A percentile compares a stretch with the other conserved stretches of the same genome.
Evolutionary conservation across 92 coral and sea anemone genomes (phyloP).

Genomic region (Epizoanthus ramosus): DNA sequence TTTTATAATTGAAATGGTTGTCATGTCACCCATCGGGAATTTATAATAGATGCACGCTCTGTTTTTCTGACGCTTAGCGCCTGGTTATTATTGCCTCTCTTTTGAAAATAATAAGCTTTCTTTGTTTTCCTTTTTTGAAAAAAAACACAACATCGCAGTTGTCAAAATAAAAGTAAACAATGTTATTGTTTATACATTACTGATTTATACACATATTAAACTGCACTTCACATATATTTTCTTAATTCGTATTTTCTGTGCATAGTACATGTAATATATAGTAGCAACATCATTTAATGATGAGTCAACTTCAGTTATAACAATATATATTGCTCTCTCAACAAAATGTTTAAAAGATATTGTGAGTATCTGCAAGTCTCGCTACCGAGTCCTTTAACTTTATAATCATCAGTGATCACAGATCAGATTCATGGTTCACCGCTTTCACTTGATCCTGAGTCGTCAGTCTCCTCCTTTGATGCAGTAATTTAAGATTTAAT

Average conservation of each 20-base stretch:
- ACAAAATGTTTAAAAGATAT: slow-evolving; percentile 15
- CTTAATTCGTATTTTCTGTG: slow-evolving; percentile 18
- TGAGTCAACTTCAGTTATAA: slow-evolving; percentile 22
- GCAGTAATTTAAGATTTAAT: slow-evolving; percentile 13
- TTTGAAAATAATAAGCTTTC: too few relatives aligned
- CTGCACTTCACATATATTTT: slow-evolving; percentile 24
- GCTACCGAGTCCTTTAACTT: slow-evolving; percentile 28
- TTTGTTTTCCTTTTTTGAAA: slow-evolving; percentile 45
- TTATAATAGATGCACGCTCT: too few relatives aligned
- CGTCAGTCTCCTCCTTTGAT: slow-evolving; percentile 25
- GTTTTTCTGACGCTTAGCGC: too few relatives aligned
- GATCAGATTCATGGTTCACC: slow-evolving; percentile 32
- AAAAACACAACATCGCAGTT: slow-evolving; percentile 12
- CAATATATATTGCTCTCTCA: slow-evolving; percentile 2
- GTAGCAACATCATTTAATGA: slow-evolving; percentile 19
- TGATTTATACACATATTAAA: slow-evolving; percentile 3
- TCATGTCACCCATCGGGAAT: too few relatives aligned
- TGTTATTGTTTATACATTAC: slow-evolving; percentile 1
- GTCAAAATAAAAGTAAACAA: slow-evolving; percentile 18
- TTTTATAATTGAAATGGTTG: too few relatives aligned
- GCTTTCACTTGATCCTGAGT: slow-evolving; percentile 34
- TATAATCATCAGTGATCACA: too few relatives aligned
- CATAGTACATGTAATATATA: slow-evolving; percentile 30
- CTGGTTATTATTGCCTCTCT: too few relatives aligned
- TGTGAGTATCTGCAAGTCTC: slow-evolving; percentile 31